Evolutionary conservation across 2,888 invertebrate genomes (phyloP).

Genomic region (Carcina quercana): DNA sequence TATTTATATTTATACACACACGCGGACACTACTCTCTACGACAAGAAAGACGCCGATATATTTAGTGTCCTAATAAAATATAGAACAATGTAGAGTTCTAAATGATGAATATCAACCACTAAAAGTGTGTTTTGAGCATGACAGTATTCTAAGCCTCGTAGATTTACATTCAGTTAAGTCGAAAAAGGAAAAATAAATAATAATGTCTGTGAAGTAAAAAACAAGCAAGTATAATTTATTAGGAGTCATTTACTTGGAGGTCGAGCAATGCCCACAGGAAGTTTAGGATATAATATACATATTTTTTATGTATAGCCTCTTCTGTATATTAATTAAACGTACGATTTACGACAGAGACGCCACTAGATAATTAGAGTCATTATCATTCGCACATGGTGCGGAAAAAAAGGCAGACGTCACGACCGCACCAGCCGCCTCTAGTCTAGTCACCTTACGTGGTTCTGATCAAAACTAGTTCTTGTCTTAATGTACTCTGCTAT

Average conservation of each 20-base stretch:
- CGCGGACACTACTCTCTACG: too few relatives aligned
- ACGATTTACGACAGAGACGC: slow-evolving; percentile 32
- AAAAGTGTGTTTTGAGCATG: too few relatives aligned
- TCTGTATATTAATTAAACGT: slow-evolving; percentile 23
- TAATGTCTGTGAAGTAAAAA: slow-evolving; percentile 1
- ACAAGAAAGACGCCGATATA: too few relatives aligned
- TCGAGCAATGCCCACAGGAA: slow-evolving; percentile 40
- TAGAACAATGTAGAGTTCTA: too few relatives aligned
- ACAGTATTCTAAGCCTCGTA: too few relatives aligned
- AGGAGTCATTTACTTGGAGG: slow-evolving; percentile 33
- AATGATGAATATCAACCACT: too few relatives aligned
- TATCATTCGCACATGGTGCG: slow-evolving; percentile 20
- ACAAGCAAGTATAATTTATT: slow-evolving; percentile 9
- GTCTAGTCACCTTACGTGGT: not conserved
- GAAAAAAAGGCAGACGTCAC: slow-evolving; percentile 1
- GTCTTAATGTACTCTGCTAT: not conserved
- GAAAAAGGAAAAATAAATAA: slow-evolving; percentile 1
- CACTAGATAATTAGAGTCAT: slow-evolving; percentile 29
- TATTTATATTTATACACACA: too few relatives aligned
- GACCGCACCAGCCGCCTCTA: not conserved
- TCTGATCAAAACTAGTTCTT: slow-evolving; percentile 1
- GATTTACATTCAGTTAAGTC: too few relatives aligned
- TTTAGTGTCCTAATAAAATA: too few relatives aligned
- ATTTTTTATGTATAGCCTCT: slow-evolving; percentile 30
- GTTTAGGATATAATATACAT: slow-evolving; percentile 26